Base-by-base conservation (phyloP, 2,113 vertebrate species). In the Platichthys flesus region DNA sequence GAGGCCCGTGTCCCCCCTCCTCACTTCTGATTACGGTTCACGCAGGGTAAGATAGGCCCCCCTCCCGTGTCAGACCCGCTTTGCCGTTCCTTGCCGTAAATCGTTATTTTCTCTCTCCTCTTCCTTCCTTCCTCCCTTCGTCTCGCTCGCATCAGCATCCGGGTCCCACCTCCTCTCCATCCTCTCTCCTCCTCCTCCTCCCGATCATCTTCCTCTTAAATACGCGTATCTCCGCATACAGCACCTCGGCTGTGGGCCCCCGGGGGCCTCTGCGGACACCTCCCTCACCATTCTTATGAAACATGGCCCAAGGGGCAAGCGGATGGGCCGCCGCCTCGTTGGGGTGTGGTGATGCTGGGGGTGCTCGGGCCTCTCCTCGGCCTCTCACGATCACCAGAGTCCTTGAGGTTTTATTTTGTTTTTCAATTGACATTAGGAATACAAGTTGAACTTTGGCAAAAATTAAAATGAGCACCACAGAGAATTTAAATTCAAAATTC, bases 141-240 rank as follows among this genome's bases (percentile, higher is more conserved):
- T 77, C 91, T 91, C 89, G 81, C 90, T 92, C 91, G 92, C 93
- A 94, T 92, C 88, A 90, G 87, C 88, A 91, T 92, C 89, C 89
- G 85, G 91, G 86, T 91, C 87, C 78, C 83, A 87, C 89, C 88
- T 82, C 81, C 83, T 88, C 89, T 89, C 83, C 81, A 85, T 86
- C 87, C 90, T 78, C 69, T 65, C 37, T 35, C 23, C 31, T 28
- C 76, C 67, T 40, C 67, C 71, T 74, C 63, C n/a, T 52, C 76
- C 77, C 42, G 76, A 63, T 78, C 74, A 31, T 72, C 74, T 24
- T 83, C 88, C 79, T 85, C 71, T 42, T 60, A 74, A 80, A 86
- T 84, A 74, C 74, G 87, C 83, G 64, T 76, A 66, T 85, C 84
- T 20, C 76, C 74, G 84, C 85, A 84, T 85, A 20, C 47, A 6